Evolutionary conservation across 2,888 invertebrate genomes (phyloP).

Genomic region (Colostygia pectinataria): DNA sequence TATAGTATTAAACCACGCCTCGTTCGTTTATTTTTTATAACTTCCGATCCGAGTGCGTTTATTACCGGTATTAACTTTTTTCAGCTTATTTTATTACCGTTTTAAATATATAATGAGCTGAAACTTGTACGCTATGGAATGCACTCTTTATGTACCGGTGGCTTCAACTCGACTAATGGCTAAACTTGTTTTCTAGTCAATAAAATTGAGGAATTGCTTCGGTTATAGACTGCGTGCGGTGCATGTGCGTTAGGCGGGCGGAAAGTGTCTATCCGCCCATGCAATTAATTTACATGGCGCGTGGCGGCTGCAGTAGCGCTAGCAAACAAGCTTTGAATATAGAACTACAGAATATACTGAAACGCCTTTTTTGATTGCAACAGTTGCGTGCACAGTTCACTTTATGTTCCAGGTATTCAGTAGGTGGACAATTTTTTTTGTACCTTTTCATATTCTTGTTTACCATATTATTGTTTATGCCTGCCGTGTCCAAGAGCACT

Average conservation of each 20-base stretch:
- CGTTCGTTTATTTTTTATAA: slow-evolving; percentile 43
- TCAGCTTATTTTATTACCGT: slow-evolving; percentile 43
- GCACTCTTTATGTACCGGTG: slow-evolving; percentile 18
- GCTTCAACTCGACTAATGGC: slow-evolving; percentile 36
- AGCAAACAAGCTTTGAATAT: neutral
- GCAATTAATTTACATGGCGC: slow-evolving; percentile 50
- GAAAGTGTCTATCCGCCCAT: slow-evolving; percentile 39
- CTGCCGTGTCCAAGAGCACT: too few relatives aligned
- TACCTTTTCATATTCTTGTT: neutral
- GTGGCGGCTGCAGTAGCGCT: slow-evolving; percentile 34
- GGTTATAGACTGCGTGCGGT: slow-evolving; percentile 14
- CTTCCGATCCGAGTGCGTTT: slow-evolving; percentile 42
- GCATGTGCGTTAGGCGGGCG: slow-evolving; percentile 47
- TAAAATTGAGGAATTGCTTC: slow-evolving; percentile 25
- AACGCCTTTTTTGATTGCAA: neutral
- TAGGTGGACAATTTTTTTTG: neutral
- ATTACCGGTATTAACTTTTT: slow-evolving; percentile 50
- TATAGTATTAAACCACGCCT: slow-evolving; percentile 33
- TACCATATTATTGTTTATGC: too few relatives aligned
- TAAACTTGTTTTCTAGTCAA: slow-evolving; percentile 24
- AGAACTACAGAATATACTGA: neutral
- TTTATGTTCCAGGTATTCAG: neutral
- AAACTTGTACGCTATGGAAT: slow-evolving; percentile 45
- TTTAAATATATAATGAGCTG: slow-evolving; percentile 47
- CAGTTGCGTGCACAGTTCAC: neutral